Evolutionary conservation across 2,797 vertebrate species (phyloP), one percentile per base, ranked within the genome.

Genomic region (Anisognathus igniventris): DNA sequence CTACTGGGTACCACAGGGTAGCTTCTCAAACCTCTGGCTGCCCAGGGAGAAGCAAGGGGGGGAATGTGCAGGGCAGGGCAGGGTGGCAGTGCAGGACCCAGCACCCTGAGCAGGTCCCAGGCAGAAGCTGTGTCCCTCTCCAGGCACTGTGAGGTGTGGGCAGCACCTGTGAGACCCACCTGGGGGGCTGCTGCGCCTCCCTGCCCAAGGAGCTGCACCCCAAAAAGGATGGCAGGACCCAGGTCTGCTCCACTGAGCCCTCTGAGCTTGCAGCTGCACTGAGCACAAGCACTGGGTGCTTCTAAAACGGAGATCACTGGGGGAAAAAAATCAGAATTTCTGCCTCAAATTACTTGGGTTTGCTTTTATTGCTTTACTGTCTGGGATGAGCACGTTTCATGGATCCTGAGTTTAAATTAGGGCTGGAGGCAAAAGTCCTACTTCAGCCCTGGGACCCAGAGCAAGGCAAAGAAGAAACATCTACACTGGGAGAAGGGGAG

Each of bases 1-100:
- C 33, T 37, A 14, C 40, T 44, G 54, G 51, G 28, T n/a, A 37
- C 47, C 0, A 0, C 27, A 16, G 50, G 22, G 21, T 9, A 22
- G 16, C 44, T 33, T 10, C 45, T 54, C 47, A 37, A 31, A 30
- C 48, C 18, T 60, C 8, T 17, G 24, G 22, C 14, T 48, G 54
- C 51, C 2, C n/a, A 28, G 53, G 37, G n/a, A 42, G 47, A 62
- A 76, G 35, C 20, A 11, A 53, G 16, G 19, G 12, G 9, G 17
- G 3, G 40, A 76, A 33, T 3, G 5, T 14, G 53, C 1, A 6
- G 56, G 16, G 53, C 1, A 6, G 56, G 12, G 22, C 39, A 30
- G 44, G 0, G 5, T 11, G 62, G 45, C 62, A 45, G 16, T 0
- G 2, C 40, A 6, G 58, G 25, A 30, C 33, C n/a, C 33, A 13